Percentiles rank a stretch among this genome's conserved stretches.
phyloP scores from a whole-genome alignment of 2,113 vertebrate genomes.

The Tachysurus vachellii region DNA sequence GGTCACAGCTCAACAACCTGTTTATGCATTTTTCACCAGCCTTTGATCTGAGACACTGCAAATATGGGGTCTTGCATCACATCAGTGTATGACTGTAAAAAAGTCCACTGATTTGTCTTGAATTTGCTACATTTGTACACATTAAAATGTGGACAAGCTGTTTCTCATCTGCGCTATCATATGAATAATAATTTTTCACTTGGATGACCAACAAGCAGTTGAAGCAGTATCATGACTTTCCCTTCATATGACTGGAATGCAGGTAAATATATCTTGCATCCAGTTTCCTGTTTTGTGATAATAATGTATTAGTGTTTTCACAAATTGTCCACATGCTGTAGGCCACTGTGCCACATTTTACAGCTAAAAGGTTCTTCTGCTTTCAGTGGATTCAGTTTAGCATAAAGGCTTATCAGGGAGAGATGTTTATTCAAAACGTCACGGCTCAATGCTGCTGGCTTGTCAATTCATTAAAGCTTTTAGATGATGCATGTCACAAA shows the following conservation, averaged over 20 bases:
- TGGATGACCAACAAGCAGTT: not conserved
- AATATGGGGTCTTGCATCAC: constrained; percentile 11
- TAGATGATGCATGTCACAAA: constrained; percentile 18
- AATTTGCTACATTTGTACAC: not conserved
- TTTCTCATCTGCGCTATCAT: constrained; percentile 2
- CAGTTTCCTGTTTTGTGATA: not conserved
- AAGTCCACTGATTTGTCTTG: not conserved
- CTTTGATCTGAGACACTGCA: constrained; percentile 36
- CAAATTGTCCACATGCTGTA: not conserved
- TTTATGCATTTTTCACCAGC: constrained; percentile 31
- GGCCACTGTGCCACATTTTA: not conserved
- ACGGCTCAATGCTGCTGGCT: constrained; percentile 25
- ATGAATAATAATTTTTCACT: not conserved
- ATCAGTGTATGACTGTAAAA: constrained; percentile 14
- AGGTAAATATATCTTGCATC: not conserved
- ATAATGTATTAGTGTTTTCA: not conserved
- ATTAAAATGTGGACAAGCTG: not conserved
- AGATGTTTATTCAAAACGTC: constrained; percentile 31
- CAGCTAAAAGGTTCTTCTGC: not conserved
- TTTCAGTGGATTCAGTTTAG: not conserved
- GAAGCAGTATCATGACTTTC: not conserved
- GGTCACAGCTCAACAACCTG: constrained; percentile 35
- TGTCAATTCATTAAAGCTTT: constrained; percentile 24
- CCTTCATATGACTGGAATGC: no score
- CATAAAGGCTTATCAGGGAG: not conserved